Conservation (phyloP, 2,888 invertebrate genomes). For the Sycophila texana region DNA sequence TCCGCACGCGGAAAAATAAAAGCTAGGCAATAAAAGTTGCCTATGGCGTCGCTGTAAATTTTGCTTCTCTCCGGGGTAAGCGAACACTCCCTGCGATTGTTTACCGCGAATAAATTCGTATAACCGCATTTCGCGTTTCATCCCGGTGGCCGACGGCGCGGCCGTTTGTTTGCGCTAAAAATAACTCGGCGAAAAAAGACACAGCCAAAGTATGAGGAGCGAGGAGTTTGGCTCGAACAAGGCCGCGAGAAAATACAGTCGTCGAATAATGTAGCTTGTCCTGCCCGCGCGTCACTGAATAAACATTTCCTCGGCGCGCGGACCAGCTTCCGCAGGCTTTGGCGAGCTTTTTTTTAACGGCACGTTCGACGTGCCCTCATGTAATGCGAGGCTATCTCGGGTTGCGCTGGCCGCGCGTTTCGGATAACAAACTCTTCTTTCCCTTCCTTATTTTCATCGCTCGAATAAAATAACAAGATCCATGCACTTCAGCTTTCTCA, state of each 20-base stretch:
- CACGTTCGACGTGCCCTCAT: background rate
- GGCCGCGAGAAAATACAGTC: conserved; percentile 11
- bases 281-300: conserved; percentile 22
- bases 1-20: conserved; percentile 3
- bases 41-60: conserved; percentile 13
- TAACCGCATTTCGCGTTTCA: background rate
- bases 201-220: background rate
- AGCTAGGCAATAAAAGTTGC: conserved; percentile 22
- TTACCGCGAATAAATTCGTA: conserved; percentile 29
- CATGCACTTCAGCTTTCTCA: background rate
- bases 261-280: conserved; percentile 24
- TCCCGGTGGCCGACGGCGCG: background rate
- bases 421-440: conserved; percentile 24
- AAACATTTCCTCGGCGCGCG: conserved; percentile 15
- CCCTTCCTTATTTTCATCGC: conserved; percentile 15
- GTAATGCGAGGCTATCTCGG: background rate
- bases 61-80: background rate
- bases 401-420: background rate
- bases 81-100: background rate
- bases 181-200: background rate
- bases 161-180: conserved; percentile 18
- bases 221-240: conserved; percentile 2
- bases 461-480: conserved; percentile 3
- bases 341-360: background rate
- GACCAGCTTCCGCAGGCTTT: background rate